phyloP scores from a whole-genome alignment of 2,113 vertebrate genomes.

The Morone chrysops region DNA sequence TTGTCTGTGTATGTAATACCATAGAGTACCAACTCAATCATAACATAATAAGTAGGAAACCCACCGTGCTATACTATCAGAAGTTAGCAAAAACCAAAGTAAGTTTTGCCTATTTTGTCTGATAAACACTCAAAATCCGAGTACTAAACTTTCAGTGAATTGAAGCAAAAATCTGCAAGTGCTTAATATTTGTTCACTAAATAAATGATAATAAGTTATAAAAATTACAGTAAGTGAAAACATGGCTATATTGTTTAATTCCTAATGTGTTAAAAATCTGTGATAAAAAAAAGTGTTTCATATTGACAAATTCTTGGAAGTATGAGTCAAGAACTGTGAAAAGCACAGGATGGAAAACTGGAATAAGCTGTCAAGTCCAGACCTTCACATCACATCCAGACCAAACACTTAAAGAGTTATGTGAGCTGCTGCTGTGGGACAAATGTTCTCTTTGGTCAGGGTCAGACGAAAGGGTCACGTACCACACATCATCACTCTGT shows the following conservation, averaged over 20 bases:
- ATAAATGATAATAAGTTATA: not conserved
- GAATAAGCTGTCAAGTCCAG: slow-evolving; percentile 44
- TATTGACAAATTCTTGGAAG: slow-evolving; percentile 38
- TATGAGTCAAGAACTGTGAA: slow-evolving; percentile 32
- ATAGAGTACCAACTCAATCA: not conserved
- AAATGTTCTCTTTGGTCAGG: slow-evolving; percentile 47
- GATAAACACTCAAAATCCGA: no score
- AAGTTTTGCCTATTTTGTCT: not conserved
- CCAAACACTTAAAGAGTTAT: slow-evolving; percentile 43
- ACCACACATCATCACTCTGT: slow-evolving; percentile 33
- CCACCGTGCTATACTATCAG: no score
- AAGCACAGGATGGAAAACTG: slow-evolving; percentile 38
- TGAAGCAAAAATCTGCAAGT: not conserved
- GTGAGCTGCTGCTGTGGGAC: slow-evolving; percentile 47
- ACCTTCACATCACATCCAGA: slow-evolving; percentile 45
- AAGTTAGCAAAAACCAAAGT: not conserved
- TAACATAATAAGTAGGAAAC: no score
- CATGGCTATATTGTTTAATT: not conserved
- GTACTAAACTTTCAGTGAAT: no score
- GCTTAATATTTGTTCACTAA: not conserved
- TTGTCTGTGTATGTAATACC: not conserved
- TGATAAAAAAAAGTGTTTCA: slow-evolving; percentile 3
- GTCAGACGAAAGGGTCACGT: slow-evolving; percentile 53
- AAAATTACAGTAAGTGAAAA: not conserved
- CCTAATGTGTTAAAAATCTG: not conserved